Conservation (phyloP, 1,140 invertebrate species). For the Ganaspis sp. region DNA sequence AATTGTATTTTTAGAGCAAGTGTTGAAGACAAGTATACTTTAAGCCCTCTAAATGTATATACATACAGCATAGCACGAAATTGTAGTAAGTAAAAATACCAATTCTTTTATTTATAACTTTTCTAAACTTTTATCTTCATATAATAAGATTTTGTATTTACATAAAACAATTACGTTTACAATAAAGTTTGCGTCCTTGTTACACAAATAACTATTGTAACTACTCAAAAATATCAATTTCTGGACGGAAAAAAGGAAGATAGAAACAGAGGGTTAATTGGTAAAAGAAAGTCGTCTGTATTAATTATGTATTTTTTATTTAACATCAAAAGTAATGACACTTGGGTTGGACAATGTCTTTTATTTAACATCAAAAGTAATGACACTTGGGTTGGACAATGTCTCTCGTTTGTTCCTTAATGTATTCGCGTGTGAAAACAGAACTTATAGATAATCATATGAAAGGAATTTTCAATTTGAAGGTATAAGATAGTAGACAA, state of each 20-base stretch:
- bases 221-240: constrained; percentile 34
- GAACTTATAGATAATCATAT: constrained; percentile 72
- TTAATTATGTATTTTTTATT: constrained; percentile 76
- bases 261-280: neutral
- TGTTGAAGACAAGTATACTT: no score
- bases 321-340: constrained; percentile 76
- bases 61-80: no score
- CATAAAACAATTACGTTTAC: no score
- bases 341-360: constrained; percentile 76
- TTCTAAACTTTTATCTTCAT: no score
- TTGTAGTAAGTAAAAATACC: no score
- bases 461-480: constrained; percentile 70
- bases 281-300: constrained; percentile 51
- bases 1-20: no score
- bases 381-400: constrained; percentile 75
- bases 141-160: no score
- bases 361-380: constrained; percentile 77
- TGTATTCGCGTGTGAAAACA: constrained; percentile 70
- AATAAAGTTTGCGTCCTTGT: no score
- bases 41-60: no score
- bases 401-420: constrained; percentile 70
- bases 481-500: constrained; percentile 62
- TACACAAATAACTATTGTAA: neutral
- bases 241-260: neutral
- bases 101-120: no score